Evolutionary conservation across 2,888 invertebrate genomes (phyloP).

Genomic region (Choreutis nemorana): DNA sequence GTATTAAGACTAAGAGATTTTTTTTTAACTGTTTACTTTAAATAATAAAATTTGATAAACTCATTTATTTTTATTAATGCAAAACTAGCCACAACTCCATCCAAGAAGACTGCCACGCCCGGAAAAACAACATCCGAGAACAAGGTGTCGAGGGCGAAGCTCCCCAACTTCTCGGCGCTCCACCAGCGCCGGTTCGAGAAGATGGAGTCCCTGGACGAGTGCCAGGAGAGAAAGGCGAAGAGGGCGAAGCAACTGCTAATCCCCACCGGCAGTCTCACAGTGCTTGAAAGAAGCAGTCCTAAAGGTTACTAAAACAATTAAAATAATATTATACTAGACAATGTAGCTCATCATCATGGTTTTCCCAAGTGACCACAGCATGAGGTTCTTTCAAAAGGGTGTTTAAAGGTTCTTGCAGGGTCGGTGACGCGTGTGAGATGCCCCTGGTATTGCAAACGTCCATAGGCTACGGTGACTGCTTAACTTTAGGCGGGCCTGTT

Average conservation of each 20-base stretch:
- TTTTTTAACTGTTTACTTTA: too few species aligned
- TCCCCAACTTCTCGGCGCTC: constrained; percentile 75
- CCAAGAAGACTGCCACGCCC: constrained; percentile 20
- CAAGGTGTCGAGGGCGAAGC: constrained; percentile 44
- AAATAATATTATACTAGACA: too few species aligned
- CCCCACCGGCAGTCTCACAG: constrained; percentile 23
- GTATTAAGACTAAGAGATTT: too few species aligned
- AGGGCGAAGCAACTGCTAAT: constrained; percentile 49
- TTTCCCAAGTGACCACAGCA: too few species aligned
- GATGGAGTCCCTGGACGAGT: constrained; percentile 74
- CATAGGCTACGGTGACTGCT: too few species aligned
- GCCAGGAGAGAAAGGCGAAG: constrained; percentile 51
- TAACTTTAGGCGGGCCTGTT: too few species aligned
- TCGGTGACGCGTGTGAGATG: too few species aligned
- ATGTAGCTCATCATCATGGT: too few species aligned
- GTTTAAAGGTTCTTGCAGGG: too few species aligned
- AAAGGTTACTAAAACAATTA: constrained; percentile 27
- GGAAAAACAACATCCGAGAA: constrained; percentile 17
- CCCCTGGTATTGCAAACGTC: too few species aligned
- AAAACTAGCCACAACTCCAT: constrained; percentile 22
- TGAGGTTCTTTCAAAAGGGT: too few species aligned
- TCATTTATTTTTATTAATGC: constrained; percentile 23
- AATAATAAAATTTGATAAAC: too few species aligned
- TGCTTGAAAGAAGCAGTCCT: constrained; percentile 32
- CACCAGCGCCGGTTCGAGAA: constrained; percentile 71